phyloP scores from a whole-genome alignment of 2,113 vertebrate genomes.

The Heterotilapia buettikoferi region DNA sequence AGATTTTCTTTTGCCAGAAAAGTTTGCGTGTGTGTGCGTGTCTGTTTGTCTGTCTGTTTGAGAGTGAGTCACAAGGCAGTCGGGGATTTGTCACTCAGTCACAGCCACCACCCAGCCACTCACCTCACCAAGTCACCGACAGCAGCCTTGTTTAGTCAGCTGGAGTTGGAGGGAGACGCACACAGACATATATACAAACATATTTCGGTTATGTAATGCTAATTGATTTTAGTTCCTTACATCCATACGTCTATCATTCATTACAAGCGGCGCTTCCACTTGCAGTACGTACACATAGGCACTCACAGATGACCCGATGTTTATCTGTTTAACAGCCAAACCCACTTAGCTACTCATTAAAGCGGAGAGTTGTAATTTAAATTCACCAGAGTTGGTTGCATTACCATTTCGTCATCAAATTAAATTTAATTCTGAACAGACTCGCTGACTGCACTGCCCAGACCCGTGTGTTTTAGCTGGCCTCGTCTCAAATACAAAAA shows the following conservation, averaged over 20 bases:
- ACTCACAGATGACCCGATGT: neutral
- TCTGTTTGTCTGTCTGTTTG: neutral
- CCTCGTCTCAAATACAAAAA: neutral
- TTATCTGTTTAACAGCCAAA: constrained; percentile 21
- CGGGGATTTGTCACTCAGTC: constrained; percentile 38
- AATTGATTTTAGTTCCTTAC: constrained; percentile 13
- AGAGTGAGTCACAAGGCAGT: constrained; percentile 24
- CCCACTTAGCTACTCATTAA: constrained; percentile 17
- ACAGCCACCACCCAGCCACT: constrained; percentile 33
- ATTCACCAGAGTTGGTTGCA: constrained; percentile 10
- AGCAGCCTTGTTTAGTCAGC: constrained; percentile 35
- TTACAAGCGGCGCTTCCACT: neutral
- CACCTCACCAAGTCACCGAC: neutral
- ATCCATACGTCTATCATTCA: constrained; percentile 4
- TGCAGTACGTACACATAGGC: neutral
- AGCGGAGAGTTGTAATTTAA: constrained; percentile 5
- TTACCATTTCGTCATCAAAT: constrained; percentile 48
- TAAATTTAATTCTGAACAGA: constrained; percentile 25
- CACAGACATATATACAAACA: constrained; percentile 11
- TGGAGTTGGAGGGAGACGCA: neutral
- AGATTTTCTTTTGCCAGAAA: neutral
- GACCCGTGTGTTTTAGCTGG: constrained; percentile 30
- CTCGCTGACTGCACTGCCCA: constrained; percentile 3
- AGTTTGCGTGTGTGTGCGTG: neutral
- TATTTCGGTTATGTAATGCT: constrained; percentile 4